These are phyloP conservation scores for Petrocephalus zakoni DNA, from an alignment of 2,113 vertebrate species.

Conservation along the genomic window DNA sequence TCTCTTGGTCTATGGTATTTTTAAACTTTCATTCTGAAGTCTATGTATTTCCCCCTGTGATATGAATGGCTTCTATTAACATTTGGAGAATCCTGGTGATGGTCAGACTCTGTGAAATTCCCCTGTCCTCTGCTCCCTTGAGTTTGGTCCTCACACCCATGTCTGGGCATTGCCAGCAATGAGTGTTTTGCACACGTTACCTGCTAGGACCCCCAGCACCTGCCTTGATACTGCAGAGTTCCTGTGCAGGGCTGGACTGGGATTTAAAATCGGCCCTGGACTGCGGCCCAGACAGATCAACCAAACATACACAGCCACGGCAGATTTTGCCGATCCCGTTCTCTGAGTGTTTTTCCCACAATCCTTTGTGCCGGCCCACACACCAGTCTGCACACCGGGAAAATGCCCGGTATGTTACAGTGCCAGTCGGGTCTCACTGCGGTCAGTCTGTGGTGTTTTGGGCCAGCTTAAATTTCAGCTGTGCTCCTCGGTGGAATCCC, in stretches of 20 bases:
- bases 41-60: neutral
- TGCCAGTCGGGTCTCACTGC: neutral
- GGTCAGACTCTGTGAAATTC: neutral
- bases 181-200: neutral
- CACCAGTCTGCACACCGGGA: too few species aligned
- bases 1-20: neutral
- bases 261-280: neutral
- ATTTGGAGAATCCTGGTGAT: neutral
- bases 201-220: neutral
- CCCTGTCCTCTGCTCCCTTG: neutral
- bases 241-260: neutral
- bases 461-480: neutral
- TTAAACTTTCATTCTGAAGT: neutral
- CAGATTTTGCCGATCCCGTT: too few species aligned
- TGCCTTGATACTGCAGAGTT: neutral
- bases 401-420: neutral
- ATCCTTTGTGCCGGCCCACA: too few species aligned
- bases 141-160: neutral
- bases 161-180: neutral
- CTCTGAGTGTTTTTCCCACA: too few species aligned
- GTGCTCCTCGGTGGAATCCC: neutral
- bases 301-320: too few species aligned
- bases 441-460: neutral
- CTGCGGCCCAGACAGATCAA: too few species aligned
- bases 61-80: neutral